A percentile compares a stretch with the other conserved stretches of the same genome.
phyloP scores from a whole-genome alignment of 2,797 vertebrate species.

The Nasua narica region DNA sequence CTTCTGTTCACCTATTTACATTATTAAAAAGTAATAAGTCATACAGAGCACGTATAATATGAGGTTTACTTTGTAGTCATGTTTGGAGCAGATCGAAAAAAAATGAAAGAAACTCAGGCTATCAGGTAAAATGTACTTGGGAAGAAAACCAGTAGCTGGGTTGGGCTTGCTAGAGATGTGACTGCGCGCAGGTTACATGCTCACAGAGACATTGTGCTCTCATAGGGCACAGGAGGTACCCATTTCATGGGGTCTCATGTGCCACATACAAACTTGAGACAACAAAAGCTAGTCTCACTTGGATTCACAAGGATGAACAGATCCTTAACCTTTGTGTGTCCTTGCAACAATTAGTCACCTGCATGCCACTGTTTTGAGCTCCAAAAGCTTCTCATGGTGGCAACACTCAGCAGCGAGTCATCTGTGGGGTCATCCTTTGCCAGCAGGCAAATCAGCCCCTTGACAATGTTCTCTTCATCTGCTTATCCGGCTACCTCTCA shows the following conservation, averaged over 20 bases:
- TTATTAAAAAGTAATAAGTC: slow-evolving; percentile 80
- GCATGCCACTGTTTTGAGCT: neutral
- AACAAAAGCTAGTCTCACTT: slow-evolving; percentile 36
- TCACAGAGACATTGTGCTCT: neutral
- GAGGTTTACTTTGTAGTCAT: slow-evolving; percentile 61
- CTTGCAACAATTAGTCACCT: neutral
- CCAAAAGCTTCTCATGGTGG: neutral
- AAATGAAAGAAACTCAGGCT: slow-evolving; percentile 54
- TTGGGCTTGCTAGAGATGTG: neutral
- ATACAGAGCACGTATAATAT: slow-evolving; percentile 60
- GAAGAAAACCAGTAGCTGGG: neutral
- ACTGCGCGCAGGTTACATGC: neutral
- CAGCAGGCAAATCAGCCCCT: neutral
- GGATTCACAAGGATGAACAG: neutral
- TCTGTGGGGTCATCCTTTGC: neutral
- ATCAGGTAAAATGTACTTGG: slow-evolving; percentile 23
- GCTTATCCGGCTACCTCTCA: neutral
- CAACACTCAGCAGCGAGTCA: neutral
- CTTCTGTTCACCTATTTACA: slow-evolving; percentile 81
- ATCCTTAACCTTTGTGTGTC: slow-evolving; percentile 14
- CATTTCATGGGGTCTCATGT: neutral
- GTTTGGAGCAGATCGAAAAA: slow-evolving; percentile 48
- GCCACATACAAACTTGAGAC: neutral
- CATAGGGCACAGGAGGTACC: neutral
- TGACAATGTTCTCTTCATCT: neutral